Percentiles rank a stretch among this genome's conserved stretches.
Evolutionary conservation across 2,113 vertebrate genomes (phyloP).

Genomic region (Dermatemys mawii): DNA sequence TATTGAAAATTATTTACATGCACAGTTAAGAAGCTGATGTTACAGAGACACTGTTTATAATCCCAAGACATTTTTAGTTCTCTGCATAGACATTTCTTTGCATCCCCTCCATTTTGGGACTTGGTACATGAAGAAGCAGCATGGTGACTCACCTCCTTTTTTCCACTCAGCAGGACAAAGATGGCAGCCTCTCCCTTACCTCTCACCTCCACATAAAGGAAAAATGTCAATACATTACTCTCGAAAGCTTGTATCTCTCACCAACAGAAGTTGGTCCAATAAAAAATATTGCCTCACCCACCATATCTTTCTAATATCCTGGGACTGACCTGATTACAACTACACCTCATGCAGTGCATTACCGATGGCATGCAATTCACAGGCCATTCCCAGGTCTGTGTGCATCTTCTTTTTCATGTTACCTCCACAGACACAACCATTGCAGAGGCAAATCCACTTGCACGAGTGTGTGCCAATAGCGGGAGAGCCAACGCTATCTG

Average conservation of each 20-base stretch:
- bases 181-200: not conserved
- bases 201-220: not conserved
- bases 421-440: not conserved
- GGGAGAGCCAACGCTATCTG: slow-evolving; percentile 30
- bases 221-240: not conserved
- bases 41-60: not conserved
- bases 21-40: not conserved
- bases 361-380: not conserved
- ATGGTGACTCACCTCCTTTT: not conserved
- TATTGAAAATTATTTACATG: not conserved
- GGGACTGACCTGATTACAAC: not conserved
- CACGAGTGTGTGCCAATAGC: not conserved
- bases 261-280: not conserved
- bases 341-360: not conserved
- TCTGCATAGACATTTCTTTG: not conserved
- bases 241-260: not conserved
- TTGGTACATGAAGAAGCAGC: not conserved
- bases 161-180: not conserved
- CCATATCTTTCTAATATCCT: not conserved
- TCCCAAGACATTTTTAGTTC: not conserved
- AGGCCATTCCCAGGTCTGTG: not conserved
- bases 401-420: not conserved
- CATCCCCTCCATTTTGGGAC: not conserved
- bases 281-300: not conserved
- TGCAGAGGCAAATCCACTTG: slow-evolving; percentile 29